phyloP scores from a whole-genome alignment of 35 echinoderm and acorn worm species.

The Apostichopus californicus region DNA sequence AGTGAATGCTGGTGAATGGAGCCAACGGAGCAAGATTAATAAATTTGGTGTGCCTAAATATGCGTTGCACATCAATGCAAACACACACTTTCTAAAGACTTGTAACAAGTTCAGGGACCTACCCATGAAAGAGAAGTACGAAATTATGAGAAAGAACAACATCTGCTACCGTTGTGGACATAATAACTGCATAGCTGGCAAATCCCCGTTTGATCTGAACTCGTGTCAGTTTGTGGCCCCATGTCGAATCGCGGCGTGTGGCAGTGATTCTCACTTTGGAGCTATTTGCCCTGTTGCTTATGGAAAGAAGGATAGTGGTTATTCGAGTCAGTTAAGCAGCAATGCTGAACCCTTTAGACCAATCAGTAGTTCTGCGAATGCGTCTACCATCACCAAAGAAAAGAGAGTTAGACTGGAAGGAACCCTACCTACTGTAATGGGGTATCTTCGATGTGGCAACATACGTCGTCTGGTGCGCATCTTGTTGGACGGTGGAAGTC shows the following conservation, averaged over 20 bases:
- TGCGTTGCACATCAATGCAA: slow-evolving; percentile 32
- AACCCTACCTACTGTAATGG: no score
- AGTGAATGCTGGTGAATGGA: slow-evolving; percentile 59
- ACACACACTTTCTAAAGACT: slow-evolving; percentile 60
- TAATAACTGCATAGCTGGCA: slow-evolving; percentile 73
- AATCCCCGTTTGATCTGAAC: slow-evolving; percentile 49
- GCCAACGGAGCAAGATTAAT: slow-evolving; percentile 11
- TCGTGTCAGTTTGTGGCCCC: slow-evolving; percentile 63
- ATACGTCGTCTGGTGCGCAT: no score
- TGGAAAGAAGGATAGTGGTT: slow-evolving; percentile 23
- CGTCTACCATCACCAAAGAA: no score
- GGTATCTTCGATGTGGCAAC: no score
- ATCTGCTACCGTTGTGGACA: slow-evolving; percentile 78
- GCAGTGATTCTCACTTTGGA: slow-evolving; percentile 60
- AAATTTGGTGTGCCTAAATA: slow-evolving; percentile 46
- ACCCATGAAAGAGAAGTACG: slow-evolving; percentile 69
- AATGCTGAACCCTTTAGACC: slow-evolving; percentile 31
- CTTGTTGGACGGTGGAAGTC: no score
- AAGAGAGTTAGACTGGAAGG: no score
- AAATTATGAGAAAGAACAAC: slow-evolving; percentile 65
- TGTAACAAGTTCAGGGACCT: slow-evolving; percentile 71
- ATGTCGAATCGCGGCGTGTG: no score
- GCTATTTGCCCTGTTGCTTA: slow-evolving; percentile 60
- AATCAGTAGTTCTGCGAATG: slow-evolving; percentile 8
- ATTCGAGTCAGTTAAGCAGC: not conserved